Conservation (phyloP, 2,888 invertebrate species). For the Volucella zonaria region DNA sequence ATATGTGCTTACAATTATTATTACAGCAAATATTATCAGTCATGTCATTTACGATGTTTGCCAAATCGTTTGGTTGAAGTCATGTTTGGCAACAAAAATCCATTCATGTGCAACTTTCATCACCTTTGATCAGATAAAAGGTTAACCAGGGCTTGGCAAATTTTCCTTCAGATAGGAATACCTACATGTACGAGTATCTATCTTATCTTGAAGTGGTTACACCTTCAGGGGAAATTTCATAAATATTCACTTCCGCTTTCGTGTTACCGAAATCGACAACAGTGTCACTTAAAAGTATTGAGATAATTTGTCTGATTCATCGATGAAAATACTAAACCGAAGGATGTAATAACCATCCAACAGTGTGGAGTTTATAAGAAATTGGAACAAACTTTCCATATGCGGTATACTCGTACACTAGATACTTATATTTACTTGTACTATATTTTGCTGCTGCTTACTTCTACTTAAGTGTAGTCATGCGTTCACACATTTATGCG, state of each 20-base stretch:
- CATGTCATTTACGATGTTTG: slow-evolving; percentile 34
- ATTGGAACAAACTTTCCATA: slow-evolving; percentile 8
- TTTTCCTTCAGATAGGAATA: slow-evolving; percentile 1
- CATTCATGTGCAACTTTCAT: slow-evolving; percentile 21
- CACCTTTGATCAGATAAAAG: slow-evolving; percentile 4
- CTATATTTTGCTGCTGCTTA: slow-evolving; percentile 1
- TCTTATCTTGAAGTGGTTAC: slow-evolving; percentile 27
- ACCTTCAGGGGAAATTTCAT: slow-evolving; percentile 13
- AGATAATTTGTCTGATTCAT: slow-evolving; percentile 9
- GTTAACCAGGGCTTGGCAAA: slow-evolving; percentile 30
- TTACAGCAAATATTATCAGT: slow-evolving; percentile 41
- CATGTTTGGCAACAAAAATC: slow-evolving; percentile 34
- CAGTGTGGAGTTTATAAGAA: neutral
- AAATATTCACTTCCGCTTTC: slow-evolving; percentile 17
- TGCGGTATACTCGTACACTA: neutral
- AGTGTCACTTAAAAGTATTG: neutral
- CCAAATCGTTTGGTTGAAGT: slow-evolving; percentile 5
- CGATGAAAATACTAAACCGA: slow-evolving; percentile 34
- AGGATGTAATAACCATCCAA: slow-evolving; percentile 23
- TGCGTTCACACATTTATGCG: slow-evolving; percentile 62
- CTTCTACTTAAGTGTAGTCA: slow-evolving; percentile 55
- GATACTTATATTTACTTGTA: neutral
- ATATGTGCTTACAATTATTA: slow-evolving; percentile 22
- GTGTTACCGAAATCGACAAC: neutral
- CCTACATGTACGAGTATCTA: neutral